Conservation (phyloP, 2,113 vertebrate species). For the Sylvia atricapilla region DNA sequence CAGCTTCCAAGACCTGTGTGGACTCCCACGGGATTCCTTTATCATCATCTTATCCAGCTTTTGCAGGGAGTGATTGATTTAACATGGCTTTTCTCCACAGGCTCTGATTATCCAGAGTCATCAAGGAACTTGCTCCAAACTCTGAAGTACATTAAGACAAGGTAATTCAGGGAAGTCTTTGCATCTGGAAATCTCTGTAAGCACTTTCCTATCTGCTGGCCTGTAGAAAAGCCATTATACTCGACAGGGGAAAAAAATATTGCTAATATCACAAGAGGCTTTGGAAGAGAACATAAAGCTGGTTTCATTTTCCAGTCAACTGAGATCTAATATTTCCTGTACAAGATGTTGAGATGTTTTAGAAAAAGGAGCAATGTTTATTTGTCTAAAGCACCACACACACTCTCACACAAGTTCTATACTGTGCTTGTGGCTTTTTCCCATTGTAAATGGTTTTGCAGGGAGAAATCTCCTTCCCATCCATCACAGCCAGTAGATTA, state of each 20-base stretch:
- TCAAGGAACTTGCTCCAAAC: conserved; percentile 38
- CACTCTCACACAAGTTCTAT: background rate
- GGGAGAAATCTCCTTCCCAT: conserved; percentile 30
- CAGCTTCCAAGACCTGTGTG: background rate
- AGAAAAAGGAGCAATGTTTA: conserved; percentile 1
- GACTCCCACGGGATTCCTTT: background rate
- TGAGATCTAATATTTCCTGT: conserved; percentile 48
- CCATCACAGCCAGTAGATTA: conserved; percentile 12
- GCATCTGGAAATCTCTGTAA: conserved; percentile 54
- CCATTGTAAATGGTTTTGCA: conserved; percentile 47
- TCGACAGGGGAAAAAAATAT: conserved; percentile 38
- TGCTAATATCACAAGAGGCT: conserved; percentile 45
- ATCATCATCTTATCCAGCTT: background rate
- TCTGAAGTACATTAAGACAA: conserved; percentile 50
- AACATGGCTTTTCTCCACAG: background rate
- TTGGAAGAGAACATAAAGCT: conserved; percentile 46
- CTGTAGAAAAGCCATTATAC: conserved; percentile 64
- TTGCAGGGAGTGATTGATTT: background rate
- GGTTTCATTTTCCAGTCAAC: conserved; percentile 30
- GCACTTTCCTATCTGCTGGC: conserved; percentile 56
- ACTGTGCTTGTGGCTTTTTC: conserved; percentile 27
- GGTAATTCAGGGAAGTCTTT: conserved; percentile 53
- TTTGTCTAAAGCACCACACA: conserved; percentile 14
- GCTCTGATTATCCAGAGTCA: conserved; percentile 32
- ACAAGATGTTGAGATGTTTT: conserved; percentile 21